Percentiles rank a stretch among this genome's conserved stretches.
Conservation (phyloP, 2,888 invertebrate genomes). For the Hermaeophaga mercurialis region DNA sequence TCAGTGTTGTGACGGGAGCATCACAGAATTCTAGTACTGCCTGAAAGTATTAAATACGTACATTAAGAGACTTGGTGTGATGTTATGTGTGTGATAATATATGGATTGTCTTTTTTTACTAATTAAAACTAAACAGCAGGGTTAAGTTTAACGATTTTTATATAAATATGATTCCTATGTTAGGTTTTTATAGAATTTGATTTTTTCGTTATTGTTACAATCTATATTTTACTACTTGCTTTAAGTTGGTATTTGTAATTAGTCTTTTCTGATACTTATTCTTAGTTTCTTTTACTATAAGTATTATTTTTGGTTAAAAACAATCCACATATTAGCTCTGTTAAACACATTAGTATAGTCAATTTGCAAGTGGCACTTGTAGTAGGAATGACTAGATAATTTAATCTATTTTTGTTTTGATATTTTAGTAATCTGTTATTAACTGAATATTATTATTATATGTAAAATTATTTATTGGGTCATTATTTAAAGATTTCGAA, state of each 20-base stretch:
- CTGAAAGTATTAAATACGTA: slow-evolving; percentile 22
- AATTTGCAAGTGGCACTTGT: slow-evolving; percentile 20
- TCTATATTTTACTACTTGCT: too few species aligned
- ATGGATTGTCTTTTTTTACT: too few species aligned
- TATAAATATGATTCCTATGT: too few species aligned
- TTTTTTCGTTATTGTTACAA: too few species aligned
- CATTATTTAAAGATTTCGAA: slow-evolving; percentile 24
- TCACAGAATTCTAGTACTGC: slow-evolving; percentile 82
- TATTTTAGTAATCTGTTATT: slow-evolving; percentile 40
- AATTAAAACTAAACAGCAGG: too few species aligned
- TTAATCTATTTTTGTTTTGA: slow-evolving; percentile 38
- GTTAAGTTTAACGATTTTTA: too few species aligned
- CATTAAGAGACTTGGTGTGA: slow-evolving; percentile 3
- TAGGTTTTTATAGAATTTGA: too few species aligned
- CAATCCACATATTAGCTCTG: neutral
- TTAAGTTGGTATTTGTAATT: too few species aligned
- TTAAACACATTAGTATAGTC: neutral
- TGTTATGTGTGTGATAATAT: neutral
- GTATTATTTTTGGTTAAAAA: neutral
- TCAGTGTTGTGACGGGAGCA: slow-evolving; percentile 80
- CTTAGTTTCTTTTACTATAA: neutral
- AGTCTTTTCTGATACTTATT: neutral
- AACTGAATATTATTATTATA: slow-evolving; percentile 38
- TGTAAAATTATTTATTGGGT: slow-evolving; percentile 20
- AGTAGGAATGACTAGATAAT: slow-evolving; percentile 31